Base-by-base conservation (phyloP, 2,888 invertebrate species). In the Pristionchus entomophagus region DNA sequence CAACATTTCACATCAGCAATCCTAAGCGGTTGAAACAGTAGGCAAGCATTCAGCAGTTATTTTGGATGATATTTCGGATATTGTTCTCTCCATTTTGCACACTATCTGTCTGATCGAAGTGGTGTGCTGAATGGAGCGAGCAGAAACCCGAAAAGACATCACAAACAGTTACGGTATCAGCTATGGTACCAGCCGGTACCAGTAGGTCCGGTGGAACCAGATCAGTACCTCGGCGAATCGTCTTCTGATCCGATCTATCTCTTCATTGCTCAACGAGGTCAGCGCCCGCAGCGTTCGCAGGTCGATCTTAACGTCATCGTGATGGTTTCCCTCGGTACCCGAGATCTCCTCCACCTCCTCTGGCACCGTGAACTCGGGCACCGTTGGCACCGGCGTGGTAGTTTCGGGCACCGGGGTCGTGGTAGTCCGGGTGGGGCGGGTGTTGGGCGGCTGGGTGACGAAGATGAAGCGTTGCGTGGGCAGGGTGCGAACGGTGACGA, bases 231-330 rank as follows among this genome's bases (percentile, higher is more conserved):
- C 35, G 2, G 45, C 65, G 83, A 84, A 84, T 65, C 65, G 17
- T n/a, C 26, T 26, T n/a, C 83, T 19, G 17, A 84, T 62, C 29
- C 6, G 14, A 19, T 84, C 83, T 19, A 84, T 65, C 49, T 84
- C 83, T 8, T 49, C 65, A 32, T 84, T 84, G 45, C 53, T 84
- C 45, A 84, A 19, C 6, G 65, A 32, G n/a, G 83, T 84, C 19
- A 84, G 49, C 10, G 83, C 83, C 10, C 83, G 22, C 26, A 84
- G 29, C 12, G 83, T 84, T n/a, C 83, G 26, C 29, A 84, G 62
- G n/a, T 84, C 83, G 45, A 84, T 41, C 22, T 49, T 65, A 14
- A 49, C n/a, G 26, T 82, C 56, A 22, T 77, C 77, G n/a, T n/a
- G n/a, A n/a, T n/a, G n/a, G n/a, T n/a, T n/a, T 1, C 38, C 45